phyloP scores from a whole-genome alignment of 1,140 invertebrate species.

The Drosophila pallidifrons region DNA sequence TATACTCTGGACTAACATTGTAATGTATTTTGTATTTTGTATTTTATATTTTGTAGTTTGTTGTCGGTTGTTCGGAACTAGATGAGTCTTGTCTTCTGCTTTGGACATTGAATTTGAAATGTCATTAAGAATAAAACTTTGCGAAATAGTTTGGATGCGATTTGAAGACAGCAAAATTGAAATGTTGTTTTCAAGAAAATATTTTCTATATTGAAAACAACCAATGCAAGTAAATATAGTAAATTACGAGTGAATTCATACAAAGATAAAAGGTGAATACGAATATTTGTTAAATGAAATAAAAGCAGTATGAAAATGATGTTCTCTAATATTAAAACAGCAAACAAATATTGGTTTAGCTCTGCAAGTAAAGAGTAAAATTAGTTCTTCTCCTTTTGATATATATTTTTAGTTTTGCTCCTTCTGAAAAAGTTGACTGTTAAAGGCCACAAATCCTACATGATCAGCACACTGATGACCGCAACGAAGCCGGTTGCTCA shows the following conservation, averaged over 20 bases:
- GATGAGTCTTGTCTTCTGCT: slow-evolving; percentile 36
- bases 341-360: too few relatives aligned
- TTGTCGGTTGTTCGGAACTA: not conserved
- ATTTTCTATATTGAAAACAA: too few relatives aligned
- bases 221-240: too few relatives aligned
- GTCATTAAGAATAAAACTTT: slow-evolving; percentile 24
- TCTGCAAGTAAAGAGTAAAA: not conserved
- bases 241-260: too few relatives aligned
- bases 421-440: not conserved
- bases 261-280: too few relatives aligned
- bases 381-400: not conserved
- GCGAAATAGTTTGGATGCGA: not conserved
- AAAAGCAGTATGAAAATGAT: too few relatives aligned
- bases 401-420: not conserved
- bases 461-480: slow-evolving; percentile 59
- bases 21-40: slow-evolving; percentile 2
- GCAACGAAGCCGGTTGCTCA: slow-evolving; percentile 18
- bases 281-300: too few relatives aligned
- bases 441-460: not conserved
- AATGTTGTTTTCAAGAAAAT: too few relatives aligned
- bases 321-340: too few relatives aligned
- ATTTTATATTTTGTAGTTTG: not conserved
- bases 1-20: not conserved
- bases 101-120: slow-evolving; percentile 52
- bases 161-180: not conserved